Evolutionary conservation across 2,113 vertebrate species (phyloP).

Genomic region (Sapajus apella): DNA sequence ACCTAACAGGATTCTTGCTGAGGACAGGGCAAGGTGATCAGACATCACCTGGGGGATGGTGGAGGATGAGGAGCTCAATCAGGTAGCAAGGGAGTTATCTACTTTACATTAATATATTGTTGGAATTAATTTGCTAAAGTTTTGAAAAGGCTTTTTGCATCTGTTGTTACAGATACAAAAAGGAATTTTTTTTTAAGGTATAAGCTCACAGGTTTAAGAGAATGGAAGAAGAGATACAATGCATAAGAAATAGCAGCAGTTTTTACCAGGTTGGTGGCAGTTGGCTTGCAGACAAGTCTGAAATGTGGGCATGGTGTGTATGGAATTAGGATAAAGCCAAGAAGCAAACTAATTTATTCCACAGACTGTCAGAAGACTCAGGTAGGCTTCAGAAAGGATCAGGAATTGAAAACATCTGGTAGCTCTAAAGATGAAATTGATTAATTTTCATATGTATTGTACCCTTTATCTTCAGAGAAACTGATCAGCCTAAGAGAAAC

Average conservation of each 20-base stretch:
- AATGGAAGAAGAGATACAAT: neutral
- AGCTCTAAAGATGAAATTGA: neutral
- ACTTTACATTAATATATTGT: neutral
- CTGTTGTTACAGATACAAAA: neutral
- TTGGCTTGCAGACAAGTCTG: neutral
- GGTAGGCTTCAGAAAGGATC: neutral
- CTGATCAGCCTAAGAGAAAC: neutral
- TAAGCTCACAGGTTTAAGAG: neutral
- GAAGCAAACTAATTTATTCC: neutral
- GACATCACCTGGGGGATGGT: neutral
- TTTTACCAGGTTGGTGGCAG: neutral
- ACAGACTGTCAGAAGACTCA: neutral
- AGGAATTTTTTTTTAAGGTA: neutral
- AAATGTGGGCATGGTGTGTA: neutral
- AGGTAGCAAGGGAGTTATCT: no score
- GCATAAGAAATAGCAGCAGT: neutral
- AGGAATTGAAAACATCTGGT: neutral
- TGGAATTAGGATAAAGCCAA: neutral
- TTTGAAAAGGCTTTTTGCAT: neutral
- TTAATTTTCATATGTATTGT: no score
- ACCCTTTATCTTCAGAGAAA: neutral
- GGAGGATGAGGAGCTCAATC: neutral
- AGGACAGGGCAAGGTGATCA: neutral
- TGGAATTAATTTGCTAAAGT: neutral
- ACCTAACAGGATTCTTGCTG: neutral